Evolutionary conservation across 1,140 invertebrate species (phyloP), one percentile per base, ranked within the genome.

Genomic region (Sycophila sp.): DNA sequence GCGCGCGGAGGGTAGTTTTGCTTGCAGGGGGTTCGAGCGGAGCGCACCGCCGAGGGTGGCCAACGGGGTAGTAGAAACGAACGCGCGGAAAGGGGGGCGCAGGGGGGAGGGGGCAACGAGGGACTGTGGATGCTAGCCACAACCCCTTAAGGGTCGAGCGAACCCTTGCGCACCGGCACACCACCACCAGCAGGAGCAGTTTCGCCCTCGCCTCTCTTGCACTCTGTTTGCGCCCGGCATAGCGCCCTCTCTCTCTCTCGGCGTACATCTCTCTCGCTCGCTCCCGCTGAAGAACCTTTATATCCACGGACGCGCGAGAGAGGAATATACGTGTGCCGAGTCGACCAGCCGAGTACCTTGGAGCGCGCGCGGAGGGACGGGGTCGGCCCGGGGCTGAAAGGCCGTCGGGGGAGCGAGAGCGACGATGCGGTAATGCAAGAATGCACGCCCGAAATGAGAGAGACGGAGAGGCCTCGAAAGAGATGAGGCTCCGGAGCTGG

Each of bases 131-230:
- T 80, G 82, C 80, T 86, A 86, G 85, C 85, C 85, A 85, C 85
- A 86, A 85, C 84, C 85, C 85, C 85, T 85, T 84, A 86, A 86
- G 84, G 84, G 85, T 85, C 83, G 84, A 84, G 79, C 82, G 81
- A 81, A 86, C 83, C 83, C 83, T 85, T 81, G 80, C 83, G 79
- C 78, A 73, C 76, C 76, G 73, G 73, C 77, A 79, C 80, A 56
- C 49, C 38, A 38, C 49, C 17, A 19, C 24, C 38, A 17, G 42
- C 42, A 22, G 42, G 42, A 47, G 42, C 42, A 47, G 42, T 24
- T 49, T 58, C 47, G 34, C 17, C 40, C 65, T 55, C 42, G 17
- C 42, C 64, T 59, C 42, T 56, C n/a, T 42, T 5, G 22, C 10
- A 10, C 67, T 62, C 67, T 62, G 32, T 42, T 47, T 68, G 56